A percentile compares a stretch with the other conserved stretches of the same genome.
These are phyloP conservation scores for Danaus melanippus DNA, from an alignment of 1,140 invertebrate species.

Conservation along the genomic window DNA sequence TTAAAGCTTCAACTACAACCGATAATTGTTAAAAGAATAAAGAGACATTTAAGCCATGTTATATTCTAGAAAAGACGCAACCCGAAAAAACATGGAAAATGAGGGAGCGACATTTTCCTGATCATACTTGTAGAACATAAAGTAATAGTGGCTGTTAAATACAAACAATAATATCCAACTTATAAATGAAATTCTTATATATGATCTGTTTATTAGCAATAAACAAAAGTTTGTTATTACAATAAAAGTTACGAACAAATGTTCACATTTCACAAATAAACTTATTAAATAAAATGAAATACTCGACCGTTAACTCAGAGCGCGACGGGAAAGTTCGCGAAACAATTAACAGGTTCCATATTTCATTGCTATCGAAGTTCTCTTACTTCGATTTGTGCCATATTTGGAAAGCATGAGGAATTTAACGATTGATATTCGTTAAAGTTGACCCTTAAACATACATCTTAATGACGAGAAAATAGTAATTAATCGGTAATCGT, in stretches of 20 bases:
- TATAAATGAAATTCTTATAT: no score
- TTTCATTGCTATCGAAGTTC: constrained; percentile 20
- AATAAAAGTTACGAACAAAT: constrained; percentile 19
- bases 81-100: no score
- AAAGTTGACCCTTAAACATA: constrained; percentile 1
- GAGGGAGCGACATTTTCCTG: no score
- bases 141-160: no score
- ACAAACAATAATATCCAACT: no score
- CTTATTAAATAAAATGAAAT: constrained; percentile 26
- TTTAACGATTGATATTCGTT: constrained; percentile 4
- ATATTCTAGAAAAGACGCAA: no score
- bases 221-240: constrained; percentile 3
- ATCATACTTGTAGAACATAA: no score
- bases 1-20: no score
- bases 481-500: not conserved
- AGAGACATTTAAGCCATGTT: no score
- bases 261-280: constrained; percentile 22
- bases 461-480: constrained; percentile 2
- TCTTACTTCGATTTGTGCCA: constrained; percentile 17
- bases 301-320: constrained; percentile 21
- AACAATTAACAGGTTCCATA: constrained; percentile 24
- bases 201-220: no score
- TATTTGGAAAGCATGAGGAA: constrained; percentile 12
- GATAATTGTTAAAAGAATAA: no score
- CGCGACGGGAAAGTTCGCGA: constrained; percentile 18